A percentile compares a stretch with the other conserved stretches of the same genome.
Conservation (phyloP, 2,888 invertebrate species). For the Brachyptera putata region DNA sequence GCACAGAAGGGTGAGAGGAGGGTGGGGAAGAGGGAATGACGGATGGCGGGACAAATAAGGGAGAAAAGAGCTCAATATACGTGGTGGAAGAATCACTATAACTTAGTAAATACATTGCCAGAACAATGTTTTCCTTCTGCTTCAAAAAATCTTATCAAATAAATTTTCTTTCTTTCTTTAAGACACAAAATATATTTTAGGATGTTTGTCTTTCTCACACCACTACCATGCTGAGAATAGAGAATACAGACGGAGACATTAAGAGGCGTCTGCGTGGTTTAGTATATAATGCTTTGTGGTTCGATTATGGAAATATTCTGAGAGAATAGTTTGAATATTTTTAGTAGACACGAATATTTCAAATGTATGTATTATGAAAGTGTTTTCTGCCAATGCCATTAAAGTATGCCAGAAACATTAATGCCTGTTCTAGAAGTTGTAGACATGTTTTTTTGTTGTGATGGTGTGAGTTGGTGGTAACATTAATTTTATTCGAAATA, state of each 20-base stretch:
- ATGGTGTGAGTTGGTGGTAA: too few relatives aligned
- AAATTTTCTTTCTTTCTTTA: slow-evolving; percentile 5
- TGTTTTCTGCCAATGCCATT: too few relatives aligned
- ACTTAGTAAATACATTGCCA: slow-evolving; percentile 24
- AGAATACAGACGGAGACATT: background rate
- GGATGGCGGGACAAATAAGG: slow-evolving; percentile 12
- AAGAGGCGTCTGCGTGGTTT: background rate
- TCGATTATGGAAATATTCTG: background rate
- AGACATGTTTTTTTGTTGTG: too few relatives aligned
- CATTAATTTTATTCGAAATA: too few relatives aligned
- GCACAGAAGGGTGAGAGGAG: too few relatives aligned
- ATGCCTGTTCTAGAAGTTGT: too few relatives aligned
- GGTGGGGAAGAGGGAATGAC: slow-evolving; percentile 23
- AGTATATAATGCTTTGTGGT: background rate
- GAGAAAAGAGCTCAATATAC: slow-evolving; percentile 10
- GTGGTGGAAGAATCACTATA: slow-evolving; percentile 22
- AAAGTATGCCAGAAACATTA: too few relatives aligned
- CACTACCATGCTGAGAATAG: slow-evolving; percentile 1
- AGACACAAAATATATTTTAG: slow-evolving; percentile 6
- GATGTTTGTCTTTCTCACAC: slow-evolving; percentile 16
- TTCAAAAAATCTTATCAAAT: slow-evolving; percentile 12
- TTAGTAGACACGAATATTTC: too few relatives aligned
- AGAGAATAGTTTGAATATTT: too few relatives aligned
- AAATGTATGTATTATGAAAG: too few relatives aligned
- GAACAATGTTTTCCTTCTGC: slow-evolving; percentile 22